These are phyloP conservation scores for Sebastes jordani DNA, from an alignment of 2,797 vertebrate species.

Conservation along the genomic window DNA sequence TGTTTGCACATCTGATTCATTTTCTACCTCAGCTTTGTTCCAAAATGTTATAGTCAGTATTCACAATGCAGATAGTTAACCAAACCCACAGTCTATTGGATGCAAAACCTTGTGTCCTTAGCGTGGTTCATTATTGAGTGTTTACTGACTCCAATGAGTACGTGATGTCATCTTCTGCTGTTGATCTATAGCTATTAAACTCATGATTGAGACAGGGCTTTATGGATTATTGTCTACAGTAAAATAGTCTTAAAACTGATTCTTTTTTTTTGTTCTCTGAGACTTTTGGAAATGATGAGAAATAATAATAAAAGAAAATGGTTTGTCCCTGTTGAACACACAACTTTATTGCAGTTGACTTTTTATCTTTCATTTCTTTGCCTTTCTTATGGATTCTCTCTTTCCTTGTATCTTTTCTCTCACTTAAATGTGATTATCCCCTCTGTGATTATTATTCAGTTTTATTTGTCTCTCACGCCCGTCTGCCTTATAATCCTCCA, in stretches of 20 bases:
- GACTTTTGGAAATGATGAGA: neutral
- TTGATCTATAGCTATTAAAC: neutral
- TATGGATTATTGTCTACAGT: neutral
- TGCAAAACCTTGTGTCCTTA: neutral
- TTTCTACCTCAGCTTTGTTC: neutral
- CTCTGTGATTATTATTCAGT: neutral
- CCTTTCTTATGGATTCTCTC: neutral
- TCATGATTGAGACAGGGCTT: neutral
- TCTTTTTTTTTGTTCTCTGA: neutral
- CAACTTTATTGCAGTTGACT: neutral
- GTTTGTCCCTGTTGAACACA: neutral
- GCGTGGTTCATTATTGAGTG: neutral
- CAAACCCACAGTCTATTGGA: neutral
- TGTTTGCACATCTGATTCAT: constrained; percentile 18
- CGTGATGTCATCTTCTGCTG: neutral
- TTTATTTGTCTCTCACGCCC: neutral
- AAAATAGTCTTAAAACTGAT: neutral
- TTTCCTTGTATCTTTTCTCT: neutral
- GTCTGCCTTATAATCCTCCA: neutral
- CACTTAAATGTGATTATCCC: neutral
- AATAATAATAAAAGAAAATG: neutral
- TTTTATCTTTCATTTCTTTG: neutral
- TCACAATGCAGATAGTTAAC: neutral
- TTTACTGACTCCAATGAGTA: neutral
- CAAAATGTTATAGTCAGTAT: neutral